Base-by-base conservation (phyloP, 2,888 invertebrate species). In the Epinotia bilunana region DNA sequence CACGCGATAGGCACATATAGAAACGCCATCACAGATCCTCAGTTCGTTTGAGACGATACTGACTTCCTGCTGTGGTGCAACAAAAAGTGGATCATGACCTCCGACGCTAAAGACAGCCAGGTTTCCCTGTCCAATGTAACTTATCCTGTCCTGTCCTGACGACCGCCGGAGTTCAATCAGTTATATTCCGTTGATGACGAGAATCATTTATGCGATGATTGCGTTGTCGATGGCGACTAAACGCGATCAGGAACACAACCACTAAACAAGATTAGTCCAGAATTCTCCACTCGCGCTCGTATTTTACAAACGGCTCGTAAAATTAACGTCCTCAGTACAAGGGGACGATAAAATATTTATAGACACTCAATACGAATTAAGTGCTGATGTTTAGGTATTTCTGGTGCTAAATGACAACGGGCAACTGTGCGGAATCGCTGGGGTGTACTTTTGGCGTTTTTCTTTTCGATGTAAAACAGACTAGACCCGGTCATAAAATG, bases 311-410 rank as follows among this genome's bases (percentile, higher is more conserved):
- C 23, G 18, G 43, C 13, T 71, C 74, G 28, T 74, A 60, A 74
- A 70, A 70, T 70, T 60, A 65, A 49, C 62, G 55, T 58, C 57
- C 49, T 49, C 60, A 49, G 63, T 49, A 65, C 70, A 74, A 65
- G 64, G 60, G 53, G 46, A 60, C 74, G 18, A 65, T 74, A 74
- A 74, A 74, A 65, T 65, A 43, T 64, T 71, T 71, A 74, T 74
- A 20, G 63, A 74, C 63, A 58, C 74, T 74, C 62, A 69, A 69
- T 70, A 28, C 49, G 33, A 58, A 64, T 58, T 69, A 28, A 69
- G 65, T 60, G 72, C 63, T 57, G 58, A 33, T 58, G 69, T 69
- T 49, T 61, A 60, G 74, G 43, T 63, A 55, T 63, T 33, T 60
- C 61, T 61, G 6, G 62, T 57, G 67, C 20, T 68, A 58, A 58